A percentile compares a stretch with the other conserved stretches of the same genome.
phyloP scores from a whole-genome alignment of 2,797 vertebrate species.

The Choloepus didactylus region DNA sequence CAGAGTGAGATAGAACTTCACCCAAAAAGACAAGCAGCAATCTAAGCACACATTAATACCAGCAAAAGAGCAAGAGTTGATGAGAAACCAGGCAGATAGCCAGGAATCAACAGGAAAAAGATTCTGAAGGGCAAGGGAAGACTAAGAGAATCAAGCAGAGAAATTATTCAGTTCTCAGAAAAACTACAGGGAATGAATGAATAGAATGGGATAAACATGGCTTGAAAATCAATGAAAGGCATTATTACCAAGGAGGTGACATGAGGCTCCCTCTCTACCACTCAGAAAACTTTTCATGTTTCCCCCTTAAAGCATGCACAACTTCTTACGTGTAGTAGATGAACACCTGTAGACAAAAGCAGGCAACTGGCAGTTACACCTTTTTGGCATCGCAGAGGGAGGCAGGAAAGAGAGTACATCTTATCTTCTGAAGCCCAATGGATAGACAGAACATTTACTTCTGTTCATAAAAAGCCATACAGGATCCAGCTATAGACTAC shows the following conservation, averaged over 20 bases:
- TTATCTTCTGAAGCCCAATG: neutral
- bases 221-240: neutral
- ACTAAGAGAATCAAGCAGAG: neutral
- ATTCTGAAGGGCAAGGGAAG: neutral
- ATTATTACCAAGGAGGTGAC: neutral
- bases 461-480: neutral
- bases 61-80: neutral
- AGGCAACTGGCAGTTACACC: neutral
- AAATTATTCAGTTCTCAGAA: neutral
- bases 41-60: neutral
- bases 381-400: neutral
- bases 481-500: neutral
- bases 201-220: neutral
- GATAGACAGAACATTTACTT: neutral
- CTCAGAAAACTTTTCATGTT: neutral
- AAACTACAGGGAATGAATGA: neutral
- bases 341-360: neutral
- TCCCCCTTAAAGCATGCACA: neutral
- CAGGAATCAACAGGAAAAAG: neutral
- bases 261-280: neutral
- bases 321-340: neutral
- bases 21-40: neutral
- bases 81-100: neutral
- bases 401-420: neutral
- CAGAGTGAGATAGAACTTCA: constrained; percentile 20